phyloP scores from a whole-genome alignment of 2,113 vertebrate species.

The Onychostoma macrolepis region DNA sequence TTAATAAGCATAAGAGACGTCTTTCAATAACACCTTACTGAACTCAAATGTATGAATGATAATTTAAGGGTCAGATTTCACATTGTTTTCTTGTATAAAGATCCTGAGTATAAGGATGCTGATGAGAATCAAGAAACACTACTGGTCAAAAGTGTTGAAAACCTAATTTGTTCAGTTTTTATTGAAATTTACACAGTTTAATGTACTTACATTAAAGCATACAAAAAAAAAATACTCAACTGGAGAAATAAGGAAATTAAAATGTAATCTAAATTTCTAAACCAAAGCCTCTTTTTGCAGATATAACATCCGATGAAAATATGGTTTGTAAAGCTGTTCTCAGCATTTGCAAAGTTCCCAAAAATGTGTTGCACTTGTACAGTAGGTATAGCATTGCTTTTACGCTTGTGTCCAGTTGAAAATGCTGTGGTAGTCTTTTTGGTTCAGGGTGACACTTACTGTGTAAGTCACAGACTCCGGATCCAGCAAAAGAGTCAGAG shows the following conservation, averaged over 20 bases:
- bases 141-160: no score
- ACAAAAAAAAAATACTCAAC: no score
- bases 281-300: not conserved
- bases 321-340: not conserved
- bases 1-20: no score
- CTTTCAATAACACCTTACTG: no score
- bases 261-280: not conserved
- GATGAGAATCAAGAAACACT: no score
- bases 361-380: not conserved
- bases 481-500: not conserved
- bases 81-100: not conserved
- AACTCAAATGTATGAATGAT: no score
- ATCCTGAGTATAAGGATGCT: not conserved
- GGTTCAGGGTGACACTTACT: slow-evolving; percentile 2
- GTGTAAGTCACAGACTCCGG: not conserved
- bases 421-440: slow-evolving; percentile 16
- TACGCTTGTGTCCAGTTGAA: not conserved
- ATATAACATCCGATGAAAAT: not conserved
- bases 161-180: not conserved
- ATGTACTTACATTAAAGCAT: not conserved
- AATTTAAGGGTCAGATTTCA: no score
- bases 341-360: not conserved
- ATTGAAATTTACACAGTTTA: not conserved
- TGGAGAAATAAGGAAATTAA: not conserved
- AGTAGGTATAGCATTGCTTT: not conserved